phyloP scores from a whole-genome alignment of 1,140 invertebrate genomes.

The Trachelipus rathkii region DNA sequence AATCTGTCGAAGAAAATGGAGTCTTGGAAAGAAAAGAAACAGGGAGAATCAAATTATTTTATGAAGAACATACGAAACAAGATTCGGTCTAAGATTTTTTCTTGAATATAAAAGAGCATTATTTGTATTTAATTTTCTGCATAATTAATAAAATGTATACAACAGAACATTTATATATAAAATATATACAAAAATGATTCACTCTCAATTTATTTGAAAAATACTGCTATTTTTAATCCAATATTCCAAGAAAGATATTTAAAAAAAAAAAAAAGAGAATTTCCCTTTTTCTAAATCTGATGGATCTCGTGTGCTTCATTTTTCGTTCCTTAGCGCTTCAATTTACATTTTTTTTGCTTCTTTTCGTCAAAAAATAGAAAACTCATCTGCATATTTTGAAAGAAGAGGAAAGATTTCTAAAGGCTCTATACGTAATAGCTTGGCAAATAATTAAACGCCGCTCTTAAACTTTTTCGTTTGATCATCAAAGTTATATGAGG shows the following conservation, averaged over 20 bases:
- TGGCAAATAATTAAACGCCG: slow-evolving; percentile 43
- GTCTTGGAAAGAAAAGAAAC: slow-evolving; percentile 34
- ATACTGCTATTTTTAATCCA: too few relatives aligned
- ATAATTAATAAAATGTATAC: not conserved
- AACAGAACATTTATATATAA: slow-evolving; percentile 7
- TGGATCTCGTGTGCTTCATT: not conserved
- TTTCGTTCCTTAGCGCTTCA: slow-evolving; percentile 7
- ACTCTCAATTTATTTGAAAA: too few relatives aligned
- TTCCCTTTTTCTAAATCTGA: not conserved
- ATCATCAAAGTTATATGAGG: slow-evolving; percentile 45
- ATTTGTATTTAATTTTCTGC: slow-evolving; percentile 1
- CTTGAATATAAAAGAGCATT: slow-evolving; percentile 1
- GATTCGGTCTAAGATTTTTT: slow-evolving; percentile 7
- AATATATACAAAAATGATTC: not conserved
- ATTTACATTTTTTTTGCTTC: slow-evolving; percentile 5
- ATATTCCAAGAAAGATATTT: not conserved
- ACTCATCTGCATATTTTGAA: slow-evolving; percentile 7
- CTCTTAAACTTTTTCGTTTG: slow-evolving; percentile 43
- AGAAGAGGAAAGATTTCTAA: slow-evolving; percentile 4
- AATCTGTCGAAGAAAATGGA: slow-evolving; percentile 9
- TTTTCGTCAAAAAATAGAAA: not conserved
- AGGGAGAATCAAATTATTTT: not conserved
- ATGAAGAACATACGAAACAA: not conserved
- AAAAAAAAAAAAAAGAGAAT: not conserved
- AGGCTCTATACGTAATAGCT: slow-evolving; percentile 30